Percentiles rank a stretch among this genome's conserved stretches.
Conservation (phyloP, 2,797 vertebrate genomes). For the Gorsachius magnificus region DNA sequence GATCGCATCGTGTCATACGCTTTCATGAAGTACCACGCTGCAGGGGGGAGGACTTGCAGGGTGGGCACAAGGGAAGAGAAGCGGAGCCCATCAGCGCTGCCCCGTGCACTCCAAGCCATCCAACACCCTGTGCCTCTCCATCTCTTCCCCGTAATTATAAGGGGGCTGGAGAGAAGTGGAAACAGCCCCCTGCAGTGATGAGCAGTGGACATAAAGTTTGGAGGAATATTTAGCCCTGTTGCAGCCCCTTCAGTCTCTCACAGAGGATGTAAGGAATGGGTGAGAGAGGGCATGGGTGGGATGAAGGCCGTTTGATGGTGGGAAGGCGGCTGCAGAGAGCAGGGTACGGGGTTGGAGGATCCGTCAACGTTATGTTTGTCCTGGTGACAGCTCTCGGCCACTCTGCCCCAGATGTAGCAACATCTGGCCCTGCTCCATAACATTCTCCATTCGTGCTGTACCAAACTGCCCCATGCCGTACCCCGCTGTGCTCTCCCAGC, state of each 20-base stretch:
- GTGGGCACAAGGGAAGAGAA: accelerated
- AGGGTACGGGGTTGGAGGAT: not conserved
- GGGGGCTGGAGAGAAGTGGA: not conserved
- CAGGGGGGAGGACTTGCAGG: not conserved
- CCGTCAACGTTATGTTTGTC: not conserved
- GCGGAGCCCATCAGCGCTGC: not conserved
- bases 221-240: not conserved
- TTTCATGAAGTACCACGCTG: not conserved
- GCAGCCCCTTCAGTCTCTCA: not conserved
- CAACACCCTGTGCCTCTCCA: accelerated
- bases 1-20: not conserved
- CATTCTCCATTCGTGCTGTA: accelerated
- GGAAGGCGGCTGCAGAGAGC: not conserved
- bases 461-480: accelerated
- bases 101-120: not conserved
- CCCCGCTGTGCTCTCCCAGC: accelerated
- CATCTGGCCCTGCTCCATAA: not conserved
- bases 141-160: not conserved
- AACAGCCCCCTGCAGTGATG: not conserved
- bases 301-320: not conserved
- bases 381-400: not conserved
- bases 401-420: not conserved
- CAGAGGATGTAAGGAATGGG: not conserved
- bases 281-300: not conserved
- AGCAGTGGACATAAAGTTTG: not conserved